Base-by-base conservation (phyloP, 2,888 invertebrate genomes). In the Leptura quadrifasciata region DNA sequence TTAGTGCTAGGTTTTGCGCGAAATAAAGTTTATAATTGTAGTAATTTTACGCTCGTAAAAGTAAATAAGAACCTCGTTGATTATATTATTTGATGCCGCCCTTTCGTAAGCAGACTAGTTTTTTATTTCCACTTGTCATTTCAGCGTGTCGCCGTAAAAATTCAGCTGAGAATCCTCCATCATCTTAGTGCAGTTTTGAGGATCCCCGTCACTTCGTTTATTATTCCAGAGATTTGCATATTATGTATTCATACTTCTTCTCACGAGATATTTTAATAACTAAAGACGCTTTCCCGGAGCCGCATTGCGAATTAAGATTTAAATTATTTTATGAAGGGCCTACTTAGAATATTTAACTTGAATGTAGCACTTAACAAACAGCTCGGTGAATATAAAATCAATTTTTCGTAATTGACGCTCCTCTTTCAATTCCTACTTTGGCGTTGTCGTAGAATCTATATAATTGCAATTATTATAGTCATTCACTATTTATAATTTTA, bases 211-310 rank as follows among this genome's bases (percentile, higher is more conserved):
- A 81, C 78, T 79, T 78, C 80, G 81, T 80, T 83, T 79, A 83
- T 83, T 82, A 82, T 83, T 81, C 79, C 76, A 65, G 67, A 80
- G 81, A 83, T 82, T 83, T 83, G 81, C 83, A 83, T 83, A 81
- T 83, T 81, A 82, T 75, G 79, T 80, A 81, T 82, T 81, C 81
- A 80, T 81, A 47, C 47, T 47, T 79, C 47, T 47, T 79, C 78
- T 79, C 80, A 76, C 77, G 72, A 78, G 81, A 80, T 81, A 81
- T 82, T 82, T 82, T 81, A 82, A 82, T 82, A 82, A 82, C 80
- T 77, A 76, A 80, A 76, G 79, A 79, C 77, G 79, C 75, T 77
- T 27, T 77, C 72, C 68, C 12, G 69, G 75, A 72, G 74, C 75
- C 76, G 67, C 65, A 64, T 70, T 58, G 75, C 63, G 78, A 78